Evolutionary conservation across 2,113 vertebrate genomes (phyloP).

Genomic region (Aegotheles bennettii): DNA sequence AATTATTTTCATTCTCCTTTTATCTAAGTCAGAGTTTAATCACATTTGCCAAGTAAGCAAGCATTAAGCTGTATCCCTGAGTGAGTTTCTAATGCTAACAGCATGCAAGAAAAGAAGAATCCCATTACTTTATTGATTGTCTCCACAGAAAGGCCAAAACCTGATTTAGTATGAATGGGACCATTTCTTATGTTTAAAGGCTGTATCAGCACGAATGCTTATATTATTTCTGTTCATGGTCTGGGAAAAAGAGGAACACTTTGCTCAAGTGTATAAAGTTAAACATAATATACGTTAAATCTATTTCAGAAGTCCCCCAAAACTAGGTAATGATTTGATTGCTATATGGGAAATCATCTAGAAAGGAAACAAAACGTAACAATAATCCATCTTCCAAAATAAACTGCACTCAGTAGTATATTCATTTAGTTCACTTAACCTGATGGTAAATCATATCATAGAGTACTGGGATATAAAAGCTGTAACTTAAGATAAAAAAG

Average conservation of each 20-base stretch:
- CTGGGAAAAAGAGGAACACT: neutral
- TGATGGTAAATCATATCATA: neutral
- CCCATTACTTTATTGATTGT: neutral
- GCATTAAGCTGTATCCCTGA: constrained; percentile 24
- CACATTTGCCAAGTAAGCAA: constrained; percentile 34
- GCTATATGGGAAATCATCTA: neutral
- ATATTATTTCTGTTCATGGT: neutral
- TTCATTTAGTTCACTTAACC: neutral
- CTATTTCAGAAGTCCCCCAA: neutral
- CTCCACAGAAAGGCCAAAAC: constrained; percentile 20
- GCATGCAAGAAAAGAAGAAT: constrained; percentile 22
- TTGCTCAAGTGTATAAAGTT: neutral
- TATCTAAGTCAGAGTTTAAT: constrained; percentile 28
- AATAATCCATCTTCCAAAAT: neutral
- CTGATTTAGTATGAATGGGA: neutral
- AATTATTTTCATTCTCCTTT: neutral
- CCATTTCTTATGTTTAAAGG: neutral
- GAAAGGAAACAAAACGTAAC: neutral
- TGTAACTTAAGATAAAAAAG: neutral
- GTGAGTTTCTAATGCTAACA: constrained; percentile 35
- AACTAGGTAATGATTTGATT: neutral
- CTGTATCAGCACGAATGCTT: neutral
- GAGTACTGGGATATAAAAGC: neutral
- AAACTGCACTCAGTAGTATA: neutral
- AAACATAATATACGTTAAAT: neutral